Conservation (phyloP, 2,888 invertebrate species). For the Phytoseiulus persimilis region DNA sequence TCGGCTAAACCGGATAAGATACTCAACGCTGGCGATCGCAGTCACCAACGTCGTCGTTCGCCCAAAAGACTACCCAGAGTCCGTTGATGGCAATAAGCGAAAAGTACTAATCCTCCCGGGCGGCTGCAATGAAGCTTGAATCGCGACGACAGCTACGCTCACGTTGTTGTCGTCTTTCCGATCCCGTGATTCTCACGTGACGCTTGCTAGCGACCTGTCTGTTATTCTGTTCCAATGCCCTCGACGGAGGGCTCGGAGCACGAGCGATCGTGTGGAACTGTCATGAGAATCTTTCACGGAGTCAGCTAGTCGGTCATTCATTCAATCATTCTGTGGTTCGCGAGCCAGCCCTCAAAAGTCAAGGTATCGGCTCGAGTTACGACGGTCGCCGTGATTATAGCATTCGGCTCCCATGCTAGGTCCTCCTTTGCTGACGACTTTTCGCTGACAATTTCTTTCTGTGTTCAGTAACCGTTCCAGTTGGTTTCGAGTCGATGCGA, state of each 20-base stretch:
- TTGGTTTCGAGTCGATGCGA: neutral
- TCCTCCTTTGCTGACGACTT: neutral
- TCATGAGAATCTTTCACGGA: neutral
- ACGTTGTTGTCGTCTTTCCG: neutral
- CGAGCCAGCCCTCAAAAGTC: neutral
- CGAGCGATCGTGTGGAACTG: neutral
- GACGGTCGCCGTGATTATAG: neutral
- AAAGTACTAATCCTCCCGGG: neutral
- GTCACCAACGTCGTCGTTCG: neutral
- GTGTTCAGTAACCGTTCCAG: neutral
- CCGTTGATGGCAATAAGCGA: neutral
- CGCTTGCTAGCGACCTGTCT: neutral
- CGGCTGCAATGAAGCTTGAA: neutral
- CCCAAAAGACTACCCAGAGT: neutral
- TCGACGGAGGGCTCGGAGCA: neutral
- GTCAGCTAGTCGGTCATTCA: neutral
- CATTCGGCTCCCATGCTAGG: neutral
- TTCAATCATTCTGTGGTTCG: neutral
- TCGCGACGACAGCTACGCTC: neutral
- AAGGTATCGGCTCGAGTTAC: neutral
- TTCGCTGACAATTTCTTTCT: neutral
- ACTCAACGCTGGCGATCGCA: neutral
- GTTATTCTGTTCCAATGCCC: neutral
- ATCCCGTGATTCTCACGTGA: neutral
- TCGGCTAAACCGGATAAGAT: conserved; percentile 5